Base-by-base conservation (phyloP, 2,888 invertebrate species). In the Venusia cambrica region DNA sequence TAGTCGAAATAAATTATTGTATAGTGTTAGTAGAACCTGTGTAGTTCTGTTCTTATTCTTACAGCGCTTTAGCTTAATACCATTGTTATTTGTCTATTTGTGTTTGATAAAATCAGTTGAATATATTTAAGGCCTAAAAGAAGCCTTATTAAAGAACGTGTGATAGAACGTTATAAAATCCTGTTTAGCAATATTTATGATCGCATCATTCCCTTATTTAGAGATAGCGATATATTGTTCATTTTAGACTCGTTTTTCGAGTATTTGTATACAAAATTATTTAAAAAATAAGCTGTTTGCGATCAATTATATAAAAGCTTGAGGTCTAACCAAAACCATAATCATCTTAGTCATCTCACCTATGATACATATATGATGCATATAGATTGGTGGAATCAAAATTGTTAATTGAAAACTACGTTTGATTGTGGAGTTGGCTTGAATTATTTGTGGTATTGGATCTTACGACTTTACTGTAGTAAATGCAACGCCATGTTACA, bases 201-300 rank as follows among this genome's bases (percentile, higher is more conserved):
- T 83, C 76, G 79, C 79, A 70, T 79, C 83, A 83, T 84, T 84
- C 83, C 83, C 75, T 62, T 62, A 59, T 45, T 54, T 78, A 73
- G 66, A 73, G 78, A 78, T 78, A 79, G 81, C 79, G 74, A 77
- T 76, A 69, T 67, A 22, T 38, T 48, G 64, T 60, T 67, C 73
- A 51, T 45, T 74, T 69, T 30, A 22, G 8, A 26, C 13, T 18
- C 27, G 27, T 18, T n/a, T 59, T 44, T 18, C 30, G 16, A 9
- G 8, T 9, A n/a, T n/a, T n/a, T n/a, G n/a, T n/a, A n/a, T n/a
- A n/a, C n/a, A n/a, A n/a, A n/a, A n/a, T n/a, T n/a, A n/a, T n/a
- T n/a, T n/a, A n/a, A n/a, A n/a, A n/a, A n/a, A n/a, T n/a, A n/a
- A n/a, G n/a, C n/a, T n/a, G n/a, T n/a, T n/a, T n/a, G n/a, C n/a